Evolutionary conservation across 2,888 invertebrate genomes (phyloP), one percentile per base, ranked within the genome.

Genomic region (Lordiphosa fenestrarum): DNA sequence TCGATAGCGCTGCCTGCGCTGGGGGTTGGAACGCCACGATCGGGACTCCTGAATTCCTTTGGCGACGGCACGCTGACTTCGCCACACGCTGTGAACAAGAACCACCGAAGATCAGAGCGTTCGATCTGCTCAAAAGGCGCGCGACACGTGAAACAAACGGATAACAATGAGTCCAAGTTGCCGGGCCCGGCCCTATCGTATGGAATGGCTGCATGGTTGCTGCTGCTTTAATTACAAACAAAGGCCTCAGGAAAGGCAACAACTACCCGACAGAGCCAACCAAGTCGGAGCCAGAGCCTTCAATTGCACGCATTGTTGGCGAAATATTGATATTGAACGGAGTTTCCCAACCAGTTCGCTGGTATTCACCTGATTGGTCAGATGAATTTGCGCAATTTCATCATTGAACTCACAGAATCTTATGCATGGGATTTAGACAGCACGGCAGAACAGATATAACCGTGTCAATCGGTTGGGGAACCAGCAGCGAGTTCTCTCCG

Each of bases 81-180:
- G 25, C 37, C 57, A 44, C 74, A 69, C 44, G 74, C 78, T 73
- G 78, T 50, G 72, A 10, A 19, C 37, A 38, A 39, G 53, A 52
- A 62, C 50, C 33, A 66, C 19, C 36, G 48, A 53, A 65, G 68
- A 73, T 73, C 78, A 50, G 67, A 68, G 55, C 50, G 52, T 71
- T 77, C 60, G 60, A 73, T 74, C 53, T 68, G 41, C 51, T 42
- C 40, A 47, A 67, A 71, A 44, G 44, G 44, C 44, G 33, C 44
- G 30, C 30, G 44, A 44, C 44, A 44, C 30, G 33, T 33, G 44
- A 44, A 44, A 44, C 44, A 44, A 44, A 33, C n/a, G 47, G 33
- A 47, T 33, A 47, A 47, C 47, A 47, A 47, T 35, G 47, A 36
- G 13, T 2, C 30, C 30, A 33, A 33, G 33, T 44, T 33, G 44